phyloP scores from a whole-genome alignment of 2,797 vertebrate genomes.

The Mormyrus proboscirostris region DNA sequence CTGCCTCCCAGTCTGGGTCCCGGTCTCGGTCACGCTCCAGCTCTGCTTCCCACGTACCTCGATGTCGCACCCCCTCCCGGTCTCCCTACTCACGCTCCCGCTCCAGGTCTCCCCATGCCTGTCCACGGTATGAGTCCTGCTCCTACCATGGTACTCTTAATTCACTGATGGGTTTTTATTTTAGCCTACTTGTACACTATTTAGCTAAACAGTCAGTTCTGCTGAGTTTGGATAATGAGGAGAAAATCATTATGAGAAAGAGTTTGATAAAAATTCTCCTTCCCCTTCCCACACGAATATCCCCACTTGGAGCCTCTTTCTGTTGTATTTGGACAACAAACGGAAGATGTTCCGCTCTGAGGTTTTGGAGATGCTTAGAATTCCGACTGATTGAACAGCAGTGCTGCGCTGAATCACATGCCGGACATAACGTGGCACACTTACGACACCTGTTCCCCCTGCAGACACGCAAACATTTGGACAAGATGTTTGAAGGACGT shows the following conservation, averaged over 20 bases:
- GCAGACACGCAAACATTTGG: neutral
- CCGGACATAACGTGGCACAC: neutral
- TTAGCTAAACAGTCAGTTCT: neutral
- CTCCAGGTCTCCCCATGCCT: constrained; percentile 88
- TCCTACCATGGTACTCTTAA: constrained; percentile 9
- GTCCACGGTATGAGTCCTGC: constrained; percentile 68
- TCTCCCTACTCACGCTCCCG: constrained; percentile 85
- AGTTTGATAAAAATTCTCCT: neutral
- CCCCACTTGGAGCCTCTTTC: neutral
- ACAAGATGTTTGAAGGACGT: neutral
- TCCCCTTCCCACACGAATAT: neutral
- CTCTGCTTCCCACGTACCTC: constrained; percentile 55
- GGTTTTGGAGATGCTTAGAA: neutral
- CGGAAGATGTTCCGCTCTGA: neutral
- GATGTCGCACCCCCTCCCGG: constrained; percentile 72
- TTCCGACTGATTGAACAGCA: neutral
- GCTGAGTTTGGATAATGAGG: neutral
- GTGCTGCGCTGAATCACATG: neutral
- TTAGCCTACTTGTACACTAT: neutral
- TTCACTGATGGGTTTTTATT: neutral
- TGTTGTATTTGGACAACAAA: neutral
- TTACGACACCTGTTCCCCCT: neutral
- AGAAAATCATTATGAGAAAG: neutral
- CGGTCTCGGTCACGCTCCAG: constrained; percentile 69
- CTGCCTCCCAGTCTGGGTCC: constrained; percentile 48